Conservation (phyloP, 2,888 invertebrate genomes). For the Anticlea derivata region DNA sequence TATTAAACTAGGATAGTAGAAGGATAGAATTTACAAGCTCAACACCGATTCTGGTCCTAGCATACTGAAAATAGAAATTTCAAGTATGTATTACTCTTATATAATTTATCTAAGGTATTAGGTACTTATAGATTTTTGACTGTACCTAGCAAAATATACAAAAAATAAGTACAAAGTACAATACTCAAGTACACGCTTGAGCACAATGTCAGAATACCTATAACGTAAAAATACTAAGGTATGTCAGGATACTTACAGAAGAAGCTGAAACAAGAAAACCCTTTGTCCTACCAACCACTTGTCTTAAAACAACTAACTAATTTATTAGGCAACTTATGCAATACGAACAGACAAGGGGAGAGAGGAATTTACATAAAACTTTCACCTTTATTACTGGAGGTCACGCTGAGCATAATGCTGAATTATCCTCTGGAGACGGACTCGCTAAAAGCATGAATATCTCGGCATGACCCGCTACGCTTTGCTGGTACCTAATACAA, state of each 20-base stretch:
- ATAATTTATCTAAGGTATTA: too few species aligned
- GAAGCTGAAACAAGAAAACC: slow-evolving; percentile 33
- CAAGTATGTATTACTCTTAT: too few species aligned
- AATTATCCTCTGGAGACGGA: slow-evolving; percentile 31
- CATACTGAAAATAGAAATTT: too few species aligned
- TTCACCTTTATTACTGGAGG: slow-evolving; percentile 46
- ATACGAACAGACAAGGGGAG: slow-evolving; percentile 44
- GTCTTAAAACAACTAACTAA: slow-evolving; percentile 51
- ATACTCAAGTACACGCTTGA: too few species aligned
- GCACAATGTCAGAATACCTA: too few species aligned
- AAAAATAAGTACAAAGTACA: too few species aligned
- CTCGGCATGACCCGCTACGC: slow-evolving; percentile 3
- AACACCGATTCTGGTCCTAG: too few species aligned
- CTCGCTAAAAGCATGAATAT: slow-evolving; percentile 30
- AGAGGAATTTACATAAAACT: slow-evolving; percentile 54
- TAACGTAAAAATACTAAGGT: too few species aligned
- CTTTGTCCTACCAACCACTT: slow-evolving; percentile 47
- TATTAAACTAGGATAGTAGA: too few species aligned
- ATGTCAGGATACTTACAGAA: neutral
- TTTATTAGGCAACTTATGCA: slow-evolving; percentile 53
- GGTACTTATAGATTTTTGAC: too few species aligned
- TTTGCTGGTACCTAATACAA: neutral
- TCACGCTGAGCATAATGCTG: slow-evolving; percentile 28
- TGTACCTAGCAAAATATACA: too few species aligned
- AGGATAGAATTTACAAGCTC: too few species aligned